phyloP scores from a whole-genome alignment of 2,797 vertebrate species.

The Hybognathus amarus region DNA sequence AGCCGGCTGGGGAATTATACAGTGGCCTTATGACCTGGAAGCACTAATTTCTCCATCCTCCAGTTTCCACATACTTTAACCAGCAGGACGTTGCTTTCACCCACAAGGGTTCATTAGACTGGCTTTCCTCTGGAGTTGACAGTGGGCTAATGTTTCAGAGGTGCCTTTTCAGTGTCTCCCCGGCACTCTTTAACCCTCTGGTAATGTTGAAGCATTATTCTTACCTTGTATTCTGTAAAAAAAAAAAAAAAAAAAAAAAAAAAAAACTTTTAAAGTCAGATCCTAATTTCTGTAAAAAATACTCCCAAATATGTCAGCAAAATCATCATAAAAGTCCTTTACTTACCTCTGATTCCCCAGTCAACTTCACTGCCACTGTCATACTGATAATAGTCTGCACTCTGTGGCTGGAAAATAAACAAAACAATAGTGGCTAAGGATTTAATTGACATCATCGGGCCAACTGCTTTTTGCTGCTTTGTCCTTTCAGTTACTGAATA shows the following conservation, averaged over 20 bases:
- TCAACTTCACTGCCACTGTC: constrained; percentile 93
- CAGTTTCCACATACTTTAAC: constrained; percentile 24
- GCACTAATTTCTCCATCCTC: constrained; percentile 24
- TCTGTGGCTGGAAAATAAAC: constrained; percentile 82
- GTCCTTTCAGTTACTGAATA: constrained; percentile 31
- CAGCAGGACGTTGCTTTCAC: constrained; percentile 30
- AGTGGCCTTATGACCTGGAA: constrained; percentile 45
- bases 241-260: constrained; percentile 67
- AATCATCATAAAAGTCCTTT: neutral
- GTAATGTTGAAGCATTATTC: constrained; percentile 33
- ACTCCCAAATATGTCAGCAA: too few relatives aligned
- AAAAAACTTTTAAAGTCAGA: too few relatives aligned
- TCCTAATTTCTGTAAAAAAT: constrained; percentile 2
- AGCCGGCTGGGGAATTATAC: constrained; percentile 11
- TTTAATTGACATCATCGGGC: neutral
- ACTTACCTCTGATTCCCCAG: constrained; percentile 95
- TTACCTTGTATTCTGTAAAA: constrained; percentile 93
- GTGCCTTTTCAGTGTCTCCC: constrained; percentile 2
- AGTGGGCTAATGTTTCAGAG: constrained; percentile 32
- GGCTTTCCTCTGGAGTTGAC: constrained; percentile 5
- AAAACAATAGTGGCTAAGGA: constrained; percentile 12
- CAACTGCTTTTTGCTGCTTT: neutral
- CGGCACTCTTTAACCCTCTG: neutral
- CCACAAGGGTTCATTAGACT: constrained; percentile 19
- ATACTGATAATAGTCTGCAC: constrained; percentile 91